A percentile compares a stretch with the other conserved stretches of the same genome.
Evolutionary conservation across 2,888 invertebrate genomes (phyloP).

Genomic region (Hesperia comma): DNA sequence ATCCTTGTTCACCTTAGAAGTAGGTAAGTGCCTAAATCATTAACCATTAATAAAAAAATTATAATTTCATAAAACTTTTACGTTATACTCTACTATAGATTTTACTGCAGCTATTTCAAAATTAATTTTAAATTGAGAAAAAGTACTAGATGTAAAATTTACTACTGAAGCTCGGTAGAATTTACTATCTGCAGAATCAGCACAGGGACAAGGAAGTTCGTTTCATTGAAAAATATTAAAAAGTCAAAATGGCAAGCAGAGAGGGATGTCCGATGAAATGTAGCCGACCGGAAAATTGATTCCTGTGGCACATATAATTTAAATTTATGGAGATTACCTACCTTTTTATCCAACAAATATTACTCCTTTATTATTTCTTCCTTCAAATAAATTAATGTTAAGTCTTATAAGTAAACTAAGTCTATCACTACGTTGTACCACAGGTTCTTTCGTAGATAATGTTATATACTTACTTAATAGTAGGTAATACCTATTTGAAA

Average conservation of each 20-base stretch:
- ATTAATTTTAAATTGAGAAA: conserved; percentile 23
- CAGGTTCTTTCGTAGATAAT: no score
- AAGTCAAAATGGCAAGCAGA: conserved; percentile 61
- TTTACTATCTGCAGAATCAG: conserved; percentile 35
- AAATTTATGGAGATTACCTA: conserved; percentile 59
- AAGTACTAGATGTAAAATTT: conserved; percentile 29
- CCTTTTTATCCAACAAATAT: conserved; percentile 29
- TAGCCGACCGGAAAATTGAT: conserved; percentile 71
- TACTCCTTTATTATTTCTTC: background rate
- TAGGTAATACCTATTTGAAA: no score
- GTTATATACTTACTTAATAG: no score
- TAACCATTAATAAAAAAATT: no score
- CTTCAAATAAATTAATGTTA: background rate
- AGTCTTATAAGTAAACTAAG: no score
- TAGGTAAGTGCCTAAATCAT: no score
- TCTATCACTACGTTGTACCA: no score
- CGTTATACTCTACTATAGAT: no score
- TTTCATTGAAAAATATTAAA: conserved; percentile 56
- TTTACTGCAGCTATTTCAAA: no score
- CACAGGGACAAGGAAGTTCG: conserved; percentile 29
- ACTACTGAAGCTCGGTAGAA: conserved; percentile 22
- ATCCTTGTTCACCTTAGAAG: no score
- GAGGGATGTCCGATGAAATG: conserved; percentile 60
- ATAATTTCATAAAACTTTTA: no score
- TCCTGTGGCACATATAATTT: conserved; percentile 68